Percentiles rank a stretch among this genome's conserved stretches.
Evolutionary conservation across 1,140 invertebrate species (phyloP).

Genomic region (Maniola jurtina): DNA sequence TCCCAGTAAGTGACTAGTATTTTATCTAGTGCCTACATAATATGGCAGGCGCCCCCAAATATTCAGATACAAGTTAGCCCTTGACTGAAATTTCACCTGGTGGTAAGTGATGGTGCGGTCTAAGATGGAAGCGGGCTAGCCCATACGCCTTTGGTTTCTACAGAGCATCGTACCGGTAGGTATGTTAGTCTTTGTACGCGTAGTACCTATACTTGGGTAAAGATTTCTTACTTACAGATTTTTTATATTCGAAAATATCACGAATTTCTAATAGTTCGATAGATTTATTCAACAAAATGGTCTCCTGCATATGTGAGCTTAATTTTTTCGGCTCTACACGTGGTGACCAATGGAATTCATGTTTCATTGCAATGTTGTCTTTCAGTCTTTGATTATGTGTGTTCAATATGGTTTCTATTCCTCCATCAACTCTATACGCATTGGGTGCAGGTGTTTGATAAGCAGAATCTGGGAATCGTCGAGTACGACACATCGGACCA

Average conservation of each 20-base stretch:
- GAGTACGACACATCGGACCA: conserved; percentile 45
- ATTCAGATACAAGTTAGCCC: no score
- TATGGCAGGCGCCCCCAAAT: no score
- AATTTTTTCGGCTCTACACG: conserved; percentile 31
- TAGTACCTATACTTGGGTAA: conserved; percentile 10
- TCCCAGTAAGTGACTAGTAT: no score
- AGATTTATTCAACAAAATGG: conserved; percentile 42
- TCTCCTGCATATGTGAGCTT: conserved; percentile 44
- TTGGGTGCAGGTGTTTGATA: conserved; percentile 50
- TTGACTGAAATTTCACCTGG: no score
- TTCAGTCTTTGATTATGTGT: conserved; percentile 56
- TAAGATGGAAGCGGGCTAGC: no score
- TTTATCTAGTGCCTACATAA: no score
- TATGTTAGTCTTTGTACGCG: no score
- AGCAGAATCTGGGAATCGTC: conserved; percentile 40
- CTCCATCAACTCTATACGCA: conserved; percentile 46
- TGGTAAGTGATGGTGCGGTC: no score
- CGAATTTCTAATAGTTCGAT: conserved; percentile 44
- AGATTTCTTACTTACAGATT: conserved; percentile 13
- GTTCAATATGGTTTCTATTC: conserved; percentile 54
- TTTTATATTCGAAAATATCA: conserved; percentile 23
- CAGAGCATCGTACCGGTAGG: no score
- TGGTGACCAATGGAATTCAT: conserved; percentile 46
- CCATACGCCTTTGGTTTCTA: no score
- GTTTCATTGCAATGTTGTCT: conserved; percentile 54